Conservation (phyloP, 2,113 vertebrate species). For the Periophthalmodon schlosseri region DNA sequence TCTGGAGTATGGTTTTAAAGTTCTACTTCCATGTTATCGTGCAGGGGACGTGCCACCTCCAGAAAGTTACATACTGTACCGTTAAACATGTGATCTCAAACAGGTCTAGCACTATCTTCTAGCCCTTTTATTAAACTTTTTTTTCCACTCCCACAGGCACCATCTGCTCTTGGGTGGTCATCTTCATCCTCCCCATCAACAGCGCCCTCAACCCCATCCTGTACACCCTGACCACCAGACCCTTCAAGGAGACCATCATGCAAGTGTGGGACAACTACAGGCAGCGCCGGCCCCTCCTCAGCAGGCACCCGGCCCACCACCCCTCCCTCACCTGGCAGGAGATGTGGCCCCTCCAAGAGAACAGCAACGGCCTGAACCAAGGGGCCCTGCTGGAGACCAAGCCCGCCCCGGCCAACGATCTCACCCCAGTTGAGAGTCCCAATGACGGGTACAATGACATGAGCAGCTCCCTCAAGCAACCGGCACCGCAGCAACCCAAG, state of each 20-base stretch:
- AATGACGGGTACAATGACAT: constrained; percentile 32
- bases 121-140: not conserved
- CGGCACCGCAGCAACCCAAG: constrained; percentile 2
- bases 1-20: no score
- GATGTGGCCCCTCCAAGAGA: constrained; percentile 88
- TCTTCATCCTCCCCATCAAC: constrained; percentile 97
- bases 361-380: constrained; percentile 61
- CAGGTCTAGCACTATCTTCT: not conserved
- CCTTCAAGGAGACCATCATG: constrained; percentile 95
- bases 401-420: constrained; percentile 25
- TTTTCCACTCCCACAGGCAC: constrained; percentile 75
- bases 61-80: no score
- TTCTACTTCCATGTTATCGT: no score
- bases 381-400: constrained; percentile 69
- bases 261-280: constrained; percentile 92
- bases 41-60: no score
- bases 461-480: constrained; percentile 4
- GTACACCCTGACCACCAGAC: constrained; percentile 94
- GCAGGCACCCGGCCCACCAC: constrained; percentile 72
- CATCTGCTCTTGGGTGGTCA: constrained; percentile 96
- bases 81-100: no score
- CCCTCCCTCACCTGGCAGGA: constrained; percentile 90
- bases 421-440: constrained; percentile 49
- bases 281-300: constrained; percentile 79
- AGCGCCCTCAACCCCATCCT: constrained; percentile 96